Conservation (phyloP, 1,140 invertebrate species). For the Drepana arcuata region DNA sequence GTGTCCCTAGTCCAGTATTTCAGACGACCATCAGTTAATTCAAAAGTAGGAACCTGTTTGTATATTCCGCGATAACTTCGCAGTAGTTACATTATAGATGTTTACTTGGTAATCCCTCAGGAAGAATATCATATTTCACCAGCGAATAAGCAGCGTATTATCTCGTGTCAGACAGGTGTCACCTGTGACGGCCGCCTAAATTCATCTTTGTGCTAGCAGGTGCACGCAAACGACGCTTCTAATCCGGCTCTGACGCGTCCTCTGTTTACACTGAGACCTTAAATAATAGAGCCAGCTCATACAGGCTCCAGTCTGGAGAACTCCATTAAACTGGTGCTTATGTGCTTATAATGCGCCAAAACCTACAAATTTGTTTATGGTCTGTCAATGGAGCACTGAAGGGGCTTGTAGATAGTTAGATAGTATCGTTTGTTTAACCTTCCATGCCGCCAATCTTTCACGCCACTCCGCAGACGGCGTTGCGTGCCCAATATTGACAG, state of each 20-base stretch:
- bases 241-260: slow-evolving; percentile 33
- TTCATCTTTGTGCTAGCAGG: slow-evolving; percentile 43
- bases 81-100: slow-evolving; percentile 9
- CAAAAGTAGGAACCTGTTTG: slow-evolving; percentile 1
- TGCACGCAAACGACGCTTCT: slow-evolving; percentile 38
- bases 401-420: too few species aligned
- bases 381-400: too few species aligned
- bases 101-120: slow-evolving; percentile 30
- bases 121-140: slow-evolving; percentile 58
- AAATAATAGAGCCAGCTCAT: slow-evolving; percentile 1
- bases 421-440: too few species aligned
- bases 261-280: slow-evolving; percentile 5
- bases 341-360: neutral
- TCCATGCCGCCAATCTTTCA: too few species aligned
- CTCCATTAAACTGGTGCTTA: neutral
- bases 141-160: slow-evolving; percentile 52
- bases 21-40: too few species aligned
- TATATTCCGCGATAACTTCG: slow-evolving; percentile 5
- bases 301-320: neutral
- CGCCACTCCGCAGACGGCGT: too few species aligned
- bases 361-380: neutral
- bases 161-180: slow-evolving; percentile 52
- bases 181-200: slow-evolving; percentile 38
- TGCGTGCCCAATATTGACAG: too few species aligned
- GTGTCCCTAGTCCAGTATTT: too few species aligned